Percentiles rank a stretch among this genome's conserved stretches.
phyloP scores from a whole-genome alignment of 2,888 invertebrate species.

The Hylaea fasciaria region DNA sequence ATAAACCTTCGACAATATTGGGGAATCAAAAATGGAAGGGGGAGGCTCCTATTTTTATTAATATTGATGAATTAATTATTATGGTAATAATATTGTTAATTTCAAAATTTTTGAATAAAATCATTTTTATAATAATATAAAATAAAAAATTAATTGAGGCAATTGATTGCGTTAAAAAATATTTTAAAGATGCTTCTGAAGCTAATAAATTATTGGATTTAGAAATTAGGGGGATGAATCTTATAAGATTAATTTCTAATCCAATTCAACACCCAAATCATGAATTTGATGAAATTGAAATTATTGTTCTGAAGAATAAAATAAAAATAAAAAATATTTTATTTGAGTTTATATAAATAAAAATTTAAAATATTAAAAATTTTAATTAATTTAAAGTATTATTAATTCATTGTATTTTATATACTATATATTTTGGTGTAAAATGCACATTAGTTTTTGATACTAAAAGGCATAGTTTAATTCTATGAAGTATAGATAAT shows the following conservation, averaged over 20 bases:
- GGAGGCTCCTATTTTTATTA: constrained; percentile 84
- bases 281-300: constrained; percentile 69
- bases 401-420: too few relatives aligned
- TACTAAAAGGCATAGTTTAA: constrained; percentile 85
- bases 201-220: constrained; percentile 76
- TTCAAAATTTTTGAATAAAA: constrained; percentile 64
- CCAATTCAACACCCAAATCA: constrained; percentile 84
- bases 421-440: constrained; percentile 85
- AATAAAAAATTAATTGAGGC: constrained; percentile 84
- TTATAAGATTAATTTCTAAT: constrained; percentile 86
- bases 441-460: constrained; percentile 86
- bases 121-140: constrained; percentile 71
- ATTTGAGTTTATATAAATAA: constrained; percentile 73
- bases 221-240: constrained; percentile 85
- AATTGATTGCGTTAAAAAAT: constrained; percentile 85
- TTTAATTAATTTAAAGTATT: constrained; percentile 58
- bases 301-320: constrained; percentile 78
- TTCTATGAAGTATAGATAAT: constrained; percentile 83
- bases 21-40: constrained; percentile 87
- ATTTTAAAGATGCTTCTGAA: constrained; percentile 85
- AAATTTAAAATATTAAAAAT: constrained; percentile 83
- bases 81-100: constrained; percentile 58
- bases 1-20: constrained; percentile 84
- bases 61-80: constrained; percentile 70
- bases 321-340: constrained; percentile 82